Percentiles rank a stretch among this genome's conserved stretches.
Conservation (phyloP, 2,797 vertebrate species). For the Podargus strigoides region DNA sequence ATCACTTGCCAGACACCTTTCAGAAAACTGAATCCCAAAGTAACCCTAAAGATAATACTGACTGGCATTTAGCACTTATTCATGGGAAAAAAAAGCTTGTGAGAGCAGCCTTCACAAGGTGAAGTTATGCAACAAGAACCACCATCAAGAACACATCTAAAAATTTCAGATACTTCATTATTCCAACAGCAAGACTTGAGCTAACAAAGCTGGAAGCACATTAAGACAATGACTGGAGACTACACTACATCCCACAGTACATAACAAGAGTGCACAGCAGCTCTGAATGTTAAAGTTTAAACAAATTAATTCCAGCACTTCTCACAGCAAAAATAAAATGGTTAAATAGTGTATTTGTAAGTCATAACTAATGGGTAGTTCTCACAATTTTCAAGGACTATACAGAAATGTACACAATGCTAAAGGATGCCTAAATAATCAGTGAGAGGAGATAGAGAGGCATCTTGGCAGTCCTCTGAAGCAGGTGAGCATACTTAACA, state of each 20-base stretch:
- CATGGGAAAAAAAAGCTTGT: background rate
- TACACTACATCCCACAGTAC: background rate
- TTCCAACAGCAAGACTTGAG: background rate
- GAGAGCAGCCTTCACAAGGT: background rate
- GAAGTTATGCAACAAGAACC: background rate
- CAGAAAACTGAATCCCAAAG: background rate
- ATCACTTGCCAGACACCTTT: background rate
- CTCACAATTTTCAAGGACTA: background rate
- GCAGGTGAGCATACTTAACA: background rate
- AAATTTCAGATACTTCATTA: background rate
- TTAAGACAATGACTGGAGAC: background rate
- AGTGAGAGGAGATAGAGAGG: background rate
- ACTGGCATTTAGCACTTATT: background rate
- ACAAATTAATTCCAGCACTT: background rate
- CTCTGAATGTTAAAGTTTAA: background rate
- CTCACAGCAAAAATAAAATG: background rate
- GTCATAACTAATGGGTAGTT: background rate
- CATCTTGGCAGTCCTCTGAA: background rate
- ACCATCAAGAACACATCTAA: background rate
- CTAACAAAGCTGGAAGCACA: background rate
- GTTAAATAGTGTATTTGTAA: background rate
- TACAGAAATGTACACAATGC: background rate
- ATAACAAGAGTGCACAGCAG: fast-evolving
- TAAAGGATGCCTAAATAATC: background rate
- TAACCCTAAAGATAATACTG: background rate